These are phyloP conservation scores for Chascanopsetta lugubris DNA, from an alignment of 2,113 vertebrate species.

Conservation along the genomic window DNA sequence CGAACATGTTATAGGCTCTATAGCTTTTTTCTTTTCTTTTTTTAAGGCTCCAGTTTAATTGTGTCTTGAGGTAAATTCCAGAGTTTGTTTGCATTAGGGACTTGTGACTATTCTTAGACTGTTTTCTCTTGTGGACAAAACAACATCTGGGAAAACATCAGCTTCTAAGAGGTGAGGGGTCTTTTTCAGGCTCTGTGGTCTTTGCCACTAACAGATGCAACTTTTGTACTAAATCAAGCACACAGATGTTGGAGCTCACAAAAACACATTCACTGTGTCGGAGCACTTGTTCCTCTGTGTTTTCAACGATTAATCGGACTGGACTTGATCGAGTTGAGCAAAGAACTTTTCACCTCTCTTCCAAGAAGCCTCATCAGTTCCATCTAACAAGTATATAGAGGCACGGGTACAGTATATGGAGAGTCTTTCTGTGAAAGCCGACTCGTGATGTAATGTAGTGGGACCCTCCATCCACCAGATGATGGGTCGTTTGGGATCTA, in stretches of 20 bases:
- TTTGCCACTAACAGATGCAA: constrained; percentile 32
- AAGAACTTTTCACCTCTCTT: too few relatives aligned
- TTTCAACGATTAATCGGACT: too few relatives aligned
- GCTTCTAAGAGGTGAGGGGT: constrained; percentile 44
- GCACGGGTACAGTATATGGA: too few relatives aligned
- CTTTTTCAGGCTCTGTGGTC: constrained; percentile 40
- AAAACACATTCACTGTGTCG: constrained; percentile 41
- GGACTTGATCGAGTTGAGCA: too few relatives aligned
- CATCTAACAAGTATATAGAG: too few relatives aligned
- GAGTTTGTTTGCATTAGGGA: not conserved
- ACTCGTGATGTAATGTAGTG: too few relatives aligned
- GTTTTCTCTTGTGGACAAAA: constrained; percentile 20
- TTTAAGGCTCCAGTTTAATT: not conserved
- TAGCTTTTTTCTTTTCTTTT: not conserved
- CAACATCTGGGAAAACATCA: constrained; percentile 67
- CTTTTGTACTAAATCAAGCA: constrained; percentile 24
- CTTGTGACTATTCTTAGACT: constrained; percentile 27
- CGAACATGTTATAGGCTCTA: too few relatives aligned
- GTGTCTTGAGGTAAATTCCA: not conserved
- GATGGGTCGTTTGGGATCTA: too few relatives aligned
- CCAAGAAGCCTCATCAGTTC: too few relatives aligned
- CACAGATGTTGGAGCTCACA: constrained; percentile 54
- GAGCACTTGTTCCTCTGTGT: constrained; percentile 19
- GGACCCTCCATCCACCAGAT: too few relatives aligned
- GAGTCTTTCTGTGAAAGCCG: too few relatives aligned